Conservation (phyloP, 2,888 invertebrate genomes). For the Ichneumon xanthorius region DNA sequence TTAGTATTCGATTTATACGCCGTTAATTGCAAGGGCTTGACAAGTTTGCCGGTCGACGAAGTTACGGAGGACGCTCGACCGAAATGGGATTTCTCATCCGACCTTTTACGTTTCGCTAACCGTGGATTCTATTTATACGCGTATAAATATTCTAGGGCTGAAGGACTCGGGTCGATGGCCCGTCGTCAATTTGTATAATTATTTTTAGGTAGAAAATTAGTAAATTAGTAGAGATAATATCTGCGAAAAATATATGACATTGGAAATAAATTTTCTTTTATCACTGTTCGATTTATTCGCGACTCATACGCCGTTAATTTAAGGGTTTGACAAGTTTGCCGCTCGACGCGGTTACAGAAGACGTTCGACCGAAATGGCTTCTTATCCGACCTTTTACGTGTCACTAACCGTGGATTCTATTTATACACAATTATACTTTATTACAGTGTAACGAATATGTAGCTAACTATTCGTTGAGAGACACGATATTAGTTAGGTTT, state of each 20-base stretch:
- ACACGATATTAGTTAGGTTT: no score
- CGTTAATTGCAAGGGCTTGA: conserved; percentile 2
- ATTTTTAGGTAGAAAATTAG: no score
- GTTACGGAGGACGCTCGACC: not conserved
- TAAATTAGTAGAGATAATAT: no score
- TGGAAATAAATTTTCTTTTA: no score
- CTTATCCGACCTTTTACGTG: conserved; percentile 18
- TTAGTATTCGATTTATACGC: not conserved
- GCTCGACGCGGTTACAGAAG: not conserved
- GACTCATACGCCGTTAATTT: not conserved
- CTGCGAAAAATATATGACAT: no score
- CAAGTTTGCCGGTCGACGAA: not conserved
- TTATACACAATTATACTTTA: no score
- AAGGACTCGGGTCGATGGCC: no score
- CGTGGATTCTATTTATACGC: conserved; percentile 78
- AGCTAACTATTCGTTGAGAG: no score
- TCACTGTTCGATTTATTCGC: not conserved
- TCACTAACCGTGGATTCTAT: conserved; percentile 85
- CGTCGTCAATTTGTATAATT: no score
- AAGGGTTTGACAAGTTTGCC: not conserved
- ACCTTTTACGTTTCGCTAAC: conserved; percentile 84
- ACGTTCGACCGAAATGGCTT: not conserved
- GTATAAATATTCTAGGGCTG: no score
- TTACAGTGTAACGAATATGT: no score
- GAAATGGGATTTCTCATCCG: not conserved